A percentile compares a stretch with the other conserved stretches of the same genome.
Conservation (phyloP, 2,113 vertebrate genomes). For the Phrynosoma blainvillii region DNA sequence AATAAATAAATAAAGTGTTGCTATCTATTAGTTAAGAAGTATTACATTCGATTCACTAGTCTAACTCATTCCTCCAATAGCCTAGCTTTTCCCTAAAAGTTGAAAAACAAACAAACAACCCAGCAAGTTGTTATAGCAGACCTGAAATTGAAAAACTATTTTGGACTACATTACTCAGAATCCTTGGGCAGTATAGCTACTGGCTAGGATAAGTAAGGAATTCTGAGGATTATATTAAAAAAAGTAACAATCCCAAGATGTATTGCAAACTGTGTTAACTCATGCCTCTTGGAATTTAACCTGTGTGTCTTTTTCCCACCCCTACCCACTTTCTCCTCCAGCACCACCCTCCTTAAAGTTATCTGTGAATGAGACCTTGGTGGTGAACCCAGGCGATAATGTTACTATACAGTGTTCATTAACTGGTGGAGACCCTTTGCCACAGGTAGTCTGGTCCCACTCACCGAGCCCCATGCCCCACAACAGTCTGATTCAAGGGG, state of each 20-base stretch:
- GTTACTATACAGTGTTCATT: conserved; percentile 90
- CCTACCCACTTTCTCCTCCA: conserved; percentile 28
- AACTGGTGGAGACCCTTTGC: conserved; percentile 85
- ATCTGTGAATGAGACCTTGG: conserved; percentile 89
- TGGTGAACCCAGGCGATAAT: conserved; percentile 93
- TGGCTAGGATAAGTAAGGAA: no score
- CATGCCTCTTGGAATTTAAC: neutral
- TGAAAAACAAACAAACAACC: no score
- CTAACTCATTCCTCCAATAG: neutral
- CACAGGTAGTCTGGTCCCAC: conserved; percentile 89
- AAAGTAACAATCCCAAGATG: no score
- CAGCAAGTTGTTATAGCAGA: no score
- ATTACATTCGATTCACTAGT: neutral
- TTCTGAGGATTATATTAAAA: no score
- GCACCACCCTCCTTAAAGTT: conserved; percentile 81
- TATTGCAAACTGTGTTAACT: neutral
- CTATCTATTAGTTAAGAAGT: neutral
- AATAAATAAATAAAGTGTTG: no score
- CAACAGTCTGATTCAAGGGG: conserved; percentile 82
- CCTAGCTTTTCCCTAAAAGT: neutral
- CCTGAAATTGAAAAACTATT: no score
- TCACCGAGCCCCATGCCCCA: conserved; percentile 84
- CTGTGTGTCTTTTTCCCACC: neutral
- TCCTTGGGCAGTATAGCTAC: no score
- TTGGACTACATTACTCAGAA: no score